phyloP scores from a whole-genome alignment of 2,797 vertebrate species.

The Parauchenoglanis ngamensis region DNA sequence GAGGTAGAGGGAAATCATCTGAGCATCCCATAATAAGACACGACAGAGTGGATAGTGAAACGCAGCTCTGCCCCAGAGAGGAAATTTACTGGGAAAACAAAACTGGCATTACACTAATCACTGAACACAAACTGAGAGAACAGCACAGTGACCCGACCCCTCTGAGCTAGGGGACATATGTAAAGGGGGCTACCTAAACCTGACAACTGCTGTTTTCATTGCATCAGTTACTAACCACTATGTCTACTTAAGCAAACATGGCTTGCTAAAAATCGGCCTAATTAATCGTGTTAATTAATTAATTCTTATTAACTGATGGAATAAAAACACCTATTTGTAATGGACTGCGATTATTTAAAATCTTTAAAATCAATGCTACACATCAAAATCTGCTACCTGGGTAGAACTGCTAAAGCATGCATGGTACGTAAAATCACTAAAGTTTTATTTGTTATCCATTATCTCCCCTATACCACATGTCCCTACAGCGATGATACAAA shows the following conservation, averaged over 20 bases:
- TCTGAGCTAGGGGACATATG: no score
- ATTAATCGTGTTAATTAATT: no score
- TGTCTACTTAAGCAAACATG: background rate
- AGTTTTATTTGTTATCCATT: background rate
- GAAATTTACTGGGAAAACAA: slow-evolving; percentile 24
- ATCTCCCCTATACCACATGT: background rate
- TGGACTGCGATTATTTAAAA: background rate
- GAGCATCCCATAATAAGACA: slow-evolving; percentile 88
- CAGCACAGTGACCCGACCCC: slow-evolving; percentile 26
- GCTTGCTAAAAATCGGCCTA: no score
- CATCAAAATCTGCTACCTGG: background rate
- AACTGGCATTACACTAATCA: slow-evolving; percentile 80
- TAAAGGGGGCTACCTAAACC: background rate
- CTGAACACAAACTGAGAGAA: slow-evolving; percentile 62
- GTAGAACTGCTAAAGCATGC: background rate
- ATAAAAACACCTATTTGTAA: background rate
- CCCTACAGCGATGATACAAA: background rate
- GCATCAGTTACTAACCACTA: background rate
- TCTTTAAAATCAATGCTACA: background rate
- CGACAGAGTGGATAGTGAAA: slow-evolving; percentile 78
- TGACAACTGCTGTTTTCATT: background rate
- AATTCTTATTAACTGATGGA: background rate
- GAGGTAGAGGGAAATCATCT: slow-evolving; percentile 99
- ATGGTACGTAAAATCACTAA: background rate
- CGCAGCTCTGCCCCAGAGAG: slow-evolving; percentile 71